Evolutionary conservation across 2,888 invertebrate species (phyloP).

Genomic region (Parnassius mnemosyne): DNA sequence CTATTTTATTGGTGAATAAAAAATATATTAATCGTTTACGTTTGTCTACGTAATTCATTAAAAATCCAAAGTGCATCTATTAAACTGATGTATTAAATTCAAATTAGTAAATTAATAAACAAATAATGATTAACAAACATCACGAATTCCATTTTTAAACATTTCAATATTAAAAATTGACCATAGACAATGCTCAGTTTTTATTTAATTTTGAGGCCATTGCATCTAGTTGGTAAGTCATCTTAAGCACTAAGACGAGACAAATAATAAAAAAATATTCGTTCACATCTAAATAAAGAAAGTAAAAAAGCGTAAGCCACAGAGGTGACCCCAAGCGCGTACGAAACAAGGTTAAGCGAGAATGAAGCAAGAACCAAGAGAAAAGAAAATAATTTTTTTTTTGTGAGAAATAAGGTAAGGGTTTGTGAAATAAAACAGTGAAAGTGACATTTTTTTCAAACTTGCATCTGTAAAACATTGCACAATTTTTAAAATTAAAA

Average conservation of each 20-base stretch:
- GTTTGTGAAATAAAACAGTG: conserved; percentile 1
- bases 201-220: conserved; percentile 9
- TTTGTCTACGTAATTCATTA: too few relatives aligned
- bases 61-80: too few relatives aligned
- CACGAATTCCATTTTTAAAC: too few relatives aligned
- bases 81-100: too few relatives aligned
- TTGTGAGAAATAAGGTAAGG: background rate
- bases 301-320: conserved; percentile 44
- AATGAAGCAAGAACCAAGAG: conserved; percentile 60
- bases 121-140: too few relatives aligned
- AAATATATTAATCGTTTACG: too few relatives aligned
- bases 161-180: background rate
- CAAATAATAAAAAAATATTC: conserved; percentile 15
- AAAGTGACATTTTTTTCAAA: conserved; percentile 27
- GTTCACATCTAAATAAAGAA: conserved; percentile 36
- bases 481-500: background rate
- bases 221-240: conserved; percentile 32
- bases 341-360: conserved; percentile 50
- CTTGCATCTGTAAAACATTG: conserved; percentile 27
- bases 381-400: conserved; percentile 29
- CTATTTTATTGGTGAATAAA: too few relatives aligned
- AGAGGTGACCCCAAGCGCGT: conserved; percentile 52
- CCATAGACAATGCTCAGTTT: conserved; percentile 2
- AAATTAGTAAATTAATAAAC: too few relatives aligned
- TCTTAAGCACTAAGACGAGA: conserved; percentile 24